Evolutionary conservation across 2,888 invertebrate species (phyloP).

Genomic region (Drosophila cracens): DNA sequence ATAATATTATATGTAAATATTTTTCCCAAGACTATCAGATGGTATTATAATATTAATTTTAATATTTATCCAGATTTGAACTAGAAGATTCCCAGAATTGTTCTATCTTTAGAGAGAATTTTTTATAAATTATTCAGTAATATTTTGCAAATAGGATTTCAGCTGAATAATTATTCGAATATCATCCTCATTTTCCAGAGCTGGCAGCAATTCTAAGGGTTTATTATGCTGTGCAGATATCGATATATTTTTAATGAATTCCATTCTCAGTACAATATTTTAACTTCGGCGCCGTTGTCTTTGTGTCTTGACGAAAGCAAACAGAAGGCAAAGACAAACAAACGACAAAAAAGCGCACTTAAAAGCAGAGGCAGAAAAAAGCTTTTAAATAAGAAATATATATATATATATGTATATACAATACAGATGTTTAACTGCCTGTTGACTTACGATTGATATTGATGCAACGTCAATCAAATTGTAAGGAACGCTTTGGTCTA

Average conservation of each 20-base stretch:
- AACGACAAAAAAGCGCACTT: constrained; percentile 42
- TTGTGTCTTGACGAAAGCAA: constrained; percentile 49
- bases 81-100: neutral
- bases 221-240: neutral
- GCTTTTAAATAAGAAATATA: constrained; percentile 55
- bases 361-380: constrained; percentile 58
- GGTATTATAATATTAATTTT: neutral
- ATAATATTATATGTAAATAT: no score
- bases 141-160: neutral
- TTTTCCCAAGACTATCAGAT: neutral
- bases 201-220: neutral
- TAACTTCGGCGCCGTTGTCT: constrained; percentile 38
- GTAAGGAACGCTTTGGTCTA: constrained; percentile 31
- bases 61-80: neutral
- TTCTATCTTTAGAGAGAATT: neutral
- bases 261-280: constrained; percentile 47
- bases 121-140: neutral
- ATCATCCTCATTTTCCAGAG: neutral
- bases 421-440: constrained; percentile 11
- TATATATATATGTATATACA: constrained; percentile 5
- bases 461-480: constrained; percentile 59
- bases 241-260: constrained; percentile 54
- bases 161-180: neutral
- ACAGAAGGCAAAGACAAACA: constrained; percentile 67
- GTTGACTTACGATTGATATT: constrained; percentile 57